These are phyloP conservation scores for Condylura cristata DNA, from an alignment of 2,113 vertebrate genomes.

Conservation along the genomic window DNA sequence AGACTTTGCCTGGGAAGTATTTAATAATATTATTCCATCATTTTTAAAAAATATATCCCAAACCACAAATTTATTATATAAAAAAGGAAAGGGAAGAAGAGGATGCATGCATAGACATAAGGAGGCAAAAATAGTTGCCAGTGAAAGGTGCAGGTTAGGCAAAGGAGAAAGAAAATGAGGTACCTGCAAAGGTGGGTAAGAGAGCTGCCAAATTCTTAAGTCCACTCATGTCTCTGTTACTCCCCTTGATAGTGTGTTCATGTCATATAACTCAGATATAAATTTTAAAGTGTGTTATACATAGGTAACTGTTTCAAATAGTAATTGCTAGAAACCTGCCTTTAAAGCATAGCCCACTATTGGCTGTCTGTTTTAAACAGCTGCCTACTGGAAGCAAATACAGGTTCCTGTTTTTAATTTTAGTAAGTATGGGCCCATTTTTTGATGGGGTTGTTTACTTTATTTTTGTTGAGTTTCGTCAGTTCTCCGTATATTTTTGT, in stretches of 20 bases:
- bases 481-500: no score
- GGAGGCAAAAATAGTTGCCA: no score
- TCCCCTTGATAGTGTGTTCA: constrained; percentile 1
- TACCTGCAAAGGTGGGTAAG: no score
- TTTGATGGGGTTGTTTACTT: no score
- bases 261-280: not conserved
- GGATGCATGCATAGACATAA: no score
- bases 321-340: constrained; percentile 40
- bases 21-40: not conserved
- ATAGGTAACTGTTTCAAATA: constrained; percentile 7
- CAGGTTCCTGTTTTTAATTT: not conserved
- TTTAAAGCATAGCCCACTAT: not conserved
- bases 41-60: not conserved
- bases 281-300: not conserved
- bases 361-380: not conserved
- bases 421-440: no score
- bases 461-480: no score
- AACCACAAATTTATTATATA: no score
- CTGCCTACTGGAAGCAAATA: not conserved
- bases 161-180: no score
- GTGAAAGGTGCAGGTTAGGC: no score
- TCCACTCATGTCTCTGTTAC: not conserved
- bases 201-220: not conserved
- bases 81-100: no score
- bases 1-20: not conserved